Conservation (phyloP, 2,888 invertebrate genomes). For the Melanostoma mellinum region DNA sequence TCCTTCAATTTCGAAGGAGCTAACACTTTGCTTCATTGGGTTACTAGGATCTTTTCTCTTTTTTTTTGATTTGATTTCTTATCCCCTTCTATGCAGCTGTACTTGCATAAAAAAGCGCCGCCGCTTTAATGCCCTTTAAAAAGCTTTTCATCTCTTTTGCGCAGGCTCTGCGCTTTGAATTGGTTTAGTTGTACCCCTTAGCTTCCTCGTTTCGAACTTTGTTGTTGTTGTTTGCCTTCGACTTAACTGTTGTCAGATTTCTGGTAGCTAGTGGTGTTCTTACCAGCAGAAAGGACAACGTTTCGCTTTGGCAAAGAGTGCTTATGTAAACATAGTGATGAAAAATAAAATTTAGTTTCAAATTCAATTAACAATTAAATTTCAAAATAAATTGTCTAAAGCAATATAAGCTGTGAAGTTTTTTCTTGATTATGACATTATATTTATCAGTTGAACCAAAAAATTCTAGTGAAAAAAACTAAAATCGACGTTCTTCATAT, state of each 20-base stretch:
- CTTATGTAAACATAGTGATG: conserved; percentile 60
- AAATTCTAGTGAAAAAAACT: background rate
- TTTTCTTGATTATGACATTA: too few relatives aligned
- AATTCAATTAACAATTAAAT: background rate
- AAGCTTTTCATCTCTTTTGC: conserved; percentile 6
- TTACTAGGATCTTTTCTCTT: conserved; percentile 1
- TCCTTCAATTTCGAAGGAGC: too few relatives aligned
- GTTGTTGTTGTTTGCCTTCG: conserved; percentile 61
- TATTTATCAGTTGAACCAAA: background rate
- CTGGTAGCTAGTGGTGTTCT: conserved; percentile 52
- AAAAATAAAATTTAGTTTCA: background rate
- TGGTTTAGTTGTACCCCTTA: conserved; percentile 16
- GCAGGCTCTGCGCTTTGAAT: conserved; percentile 23
- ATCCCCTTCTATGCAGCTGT: conserved; percentile 22
- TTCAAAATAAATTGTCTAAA: too few relatives aligned
- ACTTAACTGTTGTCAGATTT: conserved; percentile 61
- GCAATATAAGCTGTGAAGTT: too few relatives aligned
- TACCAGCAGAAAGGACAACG: conserved; percentile 51
- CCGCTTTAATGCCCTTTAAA: conserved; percentile 27
- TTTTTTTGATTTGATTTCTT: background rate
- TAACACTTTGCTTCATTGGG: background rate
- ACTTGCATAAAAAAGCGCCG: conserved; percentile 36
- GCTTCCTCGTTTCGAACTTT: conserved; percentile 30
- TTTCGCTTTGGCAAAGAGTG: conserved; percentile 29
- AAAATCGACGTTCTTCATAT: background rate